Percentiles rank a stretch among this genome's conserved stretches.
These are phyloP conservation scores for Cecidostiba fungosa DNA, from an alignment of 2,888 invertebrate species.

Conservation along the genomic window DNA sequence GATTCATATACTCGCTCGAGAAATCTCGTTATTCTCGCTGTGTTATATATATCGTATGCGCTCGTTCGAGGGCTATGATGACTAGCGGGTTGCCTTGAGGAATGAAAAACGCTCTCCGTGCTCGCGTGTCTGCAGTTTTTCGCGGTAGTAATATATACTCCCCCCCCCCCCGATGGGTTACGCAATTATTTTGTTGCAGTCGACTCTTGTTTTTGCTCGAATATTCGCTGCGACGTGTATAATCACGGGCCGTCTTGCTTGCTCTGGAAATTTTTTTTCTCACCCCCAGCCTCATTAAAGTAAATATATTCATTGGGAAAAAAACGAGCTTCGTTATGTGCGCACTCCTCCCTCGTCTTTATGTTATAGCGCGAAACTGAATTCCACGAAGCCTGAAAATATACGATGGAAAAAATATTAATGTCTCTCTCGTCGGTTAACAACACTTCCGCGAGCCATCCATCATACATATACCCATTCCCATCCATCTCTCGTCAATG, in stretches of 20 bases:
- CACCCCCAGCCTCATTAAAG: neutral
- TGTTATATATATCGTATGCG: neutral
- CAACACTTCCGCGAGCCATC: neutral
- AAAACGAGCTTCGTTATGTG: neutral
- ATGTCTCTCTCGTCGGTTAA: too few relatives aligned
- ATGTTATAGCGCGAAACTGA: too few relatives aligned
- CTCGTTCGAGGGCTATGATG: neutral
- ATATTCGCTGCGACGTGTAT: neutral
- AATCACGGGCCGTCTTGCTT: neutral
- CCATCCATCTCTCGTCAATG: neutral
- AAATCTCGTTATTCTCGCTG: constrained; percentile 9
- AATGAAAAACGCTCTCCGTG: neutral
- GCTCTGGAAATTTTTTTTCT: neutral
- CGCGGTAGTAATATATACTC: neutral
- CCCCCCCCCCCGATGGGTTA: neutral
- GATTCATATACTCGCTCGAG: neutral
- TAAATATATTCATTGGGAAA: too few relatives aligned
- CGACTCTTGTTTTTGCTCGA: neutral
- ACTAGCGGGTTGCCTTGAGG: neutral
- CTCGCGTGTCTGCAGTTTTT: constrained; percentile 17
- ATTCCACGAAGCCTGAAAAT: too few relatives aligned
- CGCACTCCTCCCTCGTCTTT: neutral
- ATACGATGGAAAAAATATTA: too few relatives aligned
- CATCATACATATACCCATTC: neutral
- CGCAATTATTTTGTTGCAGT: neutral